Evolutionary conservation across 2,888 invertebrate species (phyloP).

Genomic region (Eurytoma californica): DNA sequence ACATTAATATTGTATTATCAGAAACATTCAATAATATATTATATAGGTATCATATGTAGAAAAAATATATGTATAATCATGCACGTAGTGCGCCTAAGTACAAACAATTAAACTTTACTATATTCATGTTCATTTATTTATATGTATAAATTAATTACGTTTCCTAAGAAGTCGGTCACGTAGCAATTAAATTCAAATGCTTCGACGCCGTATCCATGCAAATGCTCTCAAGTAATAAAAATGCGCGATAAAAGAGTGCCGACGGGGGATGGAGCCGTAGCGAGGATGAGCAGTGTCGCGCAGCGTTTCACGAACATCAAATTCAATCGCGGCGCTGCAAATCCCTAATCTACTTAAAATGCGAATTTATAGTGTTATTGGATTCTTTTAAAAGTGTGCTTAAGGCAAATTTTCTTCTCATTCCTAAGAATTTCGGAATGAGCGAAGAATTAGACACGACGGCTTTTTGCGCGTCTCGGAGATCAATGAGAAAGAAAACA

Average conservation of each 20-base stretch:
- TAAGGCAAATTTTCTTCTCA: background rate
- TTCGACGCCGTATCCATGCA: conserved; percentile 14
- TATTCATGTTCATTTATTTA: conserved; percentile 18
- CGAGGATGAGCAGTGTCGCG: background rate
- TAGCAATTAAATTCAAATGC: conserved; percentile 33
- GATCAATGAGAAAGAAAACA: conserved; percentile 46
- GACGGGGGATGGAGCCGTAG: conserved; percentile 14
- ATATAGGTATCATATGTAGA: background rate
- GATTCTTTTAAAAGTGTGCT: background rate
- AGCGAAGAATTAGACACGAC: background rate
- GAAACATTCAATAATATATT: background rate
- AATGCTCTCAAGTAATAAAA: conserved; percentile 40
- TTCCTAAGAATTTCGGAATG: background rate
- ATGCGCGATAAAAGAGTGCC: conserved; percentile 15
- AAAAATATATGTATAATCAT: conserved; percentile 9
- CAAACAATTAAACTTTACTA: conserved; percentile 41
- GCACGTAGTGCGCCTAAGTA: conserved; percentile 37
- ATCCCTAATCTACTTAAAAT: conserved; percentile 4
- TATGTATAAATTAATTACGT: conserved; percentile 33
- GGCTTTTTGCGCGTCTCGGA: conserved; percentile 30
- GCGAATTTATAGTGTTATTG: conserved; percentile 14
- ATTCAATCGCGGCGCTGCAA: conserved; percentile 23
- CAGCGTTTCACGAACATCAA: background rate
- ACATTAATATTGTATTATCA: background rate
- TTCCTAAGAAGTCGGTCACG: conserved; percentile 15